Base-by-base conservation (phyloP, 2,888 invertebrate genomes). In the Ischnus inquisitorius region DNA sequence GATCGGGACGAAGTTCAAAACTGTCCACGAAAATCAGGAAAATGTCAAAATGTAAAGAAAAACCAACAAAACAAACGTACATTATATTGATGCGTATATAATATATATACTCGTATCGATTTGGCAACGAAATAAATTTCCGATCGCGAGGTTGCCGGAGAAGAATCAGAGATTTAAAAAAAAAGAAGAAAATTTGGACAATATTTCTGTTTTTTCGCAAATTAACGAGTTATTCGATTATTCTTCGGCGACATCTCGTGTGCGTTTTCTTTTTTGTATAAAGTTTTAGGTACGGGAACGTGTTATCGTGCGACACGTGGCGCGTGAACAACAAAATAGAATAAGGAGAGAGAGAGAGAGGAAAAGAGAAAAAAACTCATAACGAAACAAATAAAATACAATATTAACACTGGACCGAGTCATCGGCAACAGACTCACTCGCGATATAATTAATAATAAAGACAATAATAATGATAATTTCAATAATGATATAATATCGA, bases 361-460 rank as follows among this genome's bases (percentile, higher is more conserved):
- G 57, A 41, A 48, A 14, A 77, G 67, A 60, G 65, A 72, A 89
- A 90, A 87, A 88, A 86, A 88, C 89, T 89, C 88, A 92, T 92
- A 93, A 93, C 93, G 92, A 93, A 93, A 93, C 93, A 93, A 93
- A 93, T 92, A 93, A 93, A 93, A 93, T 93, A 93, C 93, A 93
- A 91, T 93, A 93, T 93, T 91, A 93, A 93, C 93, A 93, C 92
- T 92, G 92, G 92, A 92, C 91, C 91, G 91, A 91, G 91, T 91
- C 93, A 90, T 91, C 88, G 90, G 90, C 89, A 91, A 90, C 90
- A 90, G 92, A 91, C 91, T 91, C 92, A 91, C 90, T 92, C 91
- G 90, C 90, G 87, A 91, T 92, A 92, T 90, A 91, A 86, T 84
- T 84, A 85, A 82, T 84, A 75, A 79, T 85, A 76, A 85, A 77